Evolutionary conservation across 2,113 vertebrate genomes (phyloP).

Genomic region (Cebidichthys violaceus): DNA sequence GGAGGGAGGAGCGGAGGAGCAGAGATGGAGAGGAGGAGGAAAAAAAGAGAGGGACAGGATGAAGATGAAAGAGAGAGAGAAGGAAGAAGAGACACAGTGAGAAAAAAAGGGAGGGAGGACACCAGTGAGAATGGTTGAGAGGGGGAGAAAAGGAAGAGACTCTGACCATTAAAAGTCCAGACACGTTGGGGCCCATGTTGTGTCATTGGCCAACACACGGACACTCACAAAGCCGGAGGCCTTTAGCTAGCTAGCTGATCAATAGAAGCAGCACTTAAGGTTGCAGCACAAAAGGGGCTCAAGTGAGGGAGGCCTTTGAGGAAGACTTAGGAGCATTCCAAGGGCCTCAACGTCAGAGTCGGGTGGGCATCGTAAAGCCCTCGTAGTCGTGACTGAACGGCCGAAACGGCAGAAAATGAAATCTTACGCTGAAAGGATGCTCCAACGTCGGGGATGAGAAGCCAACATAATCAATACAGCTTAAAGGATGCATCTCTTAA

Average conservation of each 20-base stretch:
- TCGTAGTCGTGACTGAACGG: not conserved
- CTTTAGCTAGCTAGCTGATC: constrained; percentile 44
- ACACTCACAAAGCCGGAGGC: constrained; percentile 20
- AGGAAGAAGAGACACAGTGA: not conserved
- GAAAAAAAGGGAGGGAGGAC: not conserved
- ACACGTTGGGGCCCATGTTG: constrained; percentile 65
- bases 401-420: not conserved
- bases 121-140: not conserved
- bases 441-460: not conserved
- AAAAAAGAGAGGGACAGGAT: not conserved
- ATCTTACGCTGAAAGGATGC: not conserved
- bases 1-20: not conserved
- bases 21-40: not conserved
- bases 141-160: constrained; percentile 1
- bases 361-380: not conserved
- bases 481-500: not conserved
- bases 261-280: constrained; percentile 60
- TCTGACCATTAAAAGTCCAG: constrained; percentile 62
- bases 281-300: constrained; percentile 28
- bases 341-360: not conserved
- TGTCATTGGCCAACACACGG: constrained; percentile 42
- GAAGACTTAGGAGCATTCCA: constrained; percentile 17
- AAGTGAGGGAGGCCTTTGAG: constrained; percentile 10
- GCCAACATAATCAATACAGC: constrained; percentile 4
- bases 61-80: not conserved